Percentiles rank a stretch among this genome's conserved stretches.
Evolutionary conservation across 2,888 invertebrate genomes (phyloP).

Genomic region (Drosophila falleni): DNA sequence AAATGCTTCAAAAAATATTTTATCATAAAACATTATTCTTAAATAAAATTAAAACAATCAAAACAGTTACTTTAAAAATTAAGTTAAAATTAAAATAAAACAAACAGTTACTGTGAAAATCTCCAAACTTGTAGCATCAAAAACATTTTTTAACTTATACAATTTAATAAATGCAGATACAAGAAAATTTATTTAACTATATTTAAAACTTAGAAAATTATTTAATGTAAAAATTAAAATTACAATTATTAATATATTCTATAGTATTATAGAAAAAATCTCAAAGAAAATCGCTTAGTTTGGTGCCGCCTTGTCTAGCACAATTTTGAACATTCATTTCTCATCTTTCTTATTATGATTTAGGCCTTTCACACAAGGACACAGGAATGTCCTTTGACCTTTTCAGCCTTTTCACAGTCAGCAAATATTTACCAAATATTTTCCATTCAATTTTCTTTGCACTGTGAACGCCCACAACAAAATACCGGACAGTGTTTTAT

Average conservation of each 20-base stretch:
- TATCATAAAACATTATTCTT: too few species aligned
- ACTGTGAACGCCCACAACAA: constrained; percentile 60
- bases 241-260: not conserved
- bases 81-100: too few species aligned
- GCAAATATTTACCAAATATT: constrained; percentile 83
- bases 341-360: constrained; percentile 44
- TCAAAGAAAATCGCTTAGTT: not conserved
- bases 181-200: too few species aligned
- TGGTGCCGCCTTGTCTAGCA: constrained; percentile 55
- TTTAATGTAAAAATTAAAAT: too few species aligned
- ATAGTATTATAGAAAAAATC: not conserved
- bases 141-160: too few species aligned
- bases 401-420: constrained; percentile 33
- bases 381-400: constrained; percentile 44
- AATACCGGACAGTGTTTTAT: not conserved
- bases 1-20: too few species aligned
- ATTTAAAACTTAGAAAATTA: too few species aligned
- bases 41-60: too few species aligned
- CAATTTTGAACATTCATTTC: constrained; percentile 48
- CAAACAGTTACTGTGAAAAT: too few species aligned
- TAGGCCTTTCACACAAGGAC: constrained; percentile 43
- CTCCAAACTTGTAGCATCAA: too few species aligned
- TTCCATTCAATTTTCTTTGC: constrained; percentile 56
- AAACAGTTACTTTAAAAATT: too few species aligned
- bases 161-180: too few species aligned